Percentiles rank a stretch among this genome's conserved stretches.
Evolutionary conservation across 2,888 invertebrate species (phyloP).

Genomic region (Isoperla grammatica): DNA sequence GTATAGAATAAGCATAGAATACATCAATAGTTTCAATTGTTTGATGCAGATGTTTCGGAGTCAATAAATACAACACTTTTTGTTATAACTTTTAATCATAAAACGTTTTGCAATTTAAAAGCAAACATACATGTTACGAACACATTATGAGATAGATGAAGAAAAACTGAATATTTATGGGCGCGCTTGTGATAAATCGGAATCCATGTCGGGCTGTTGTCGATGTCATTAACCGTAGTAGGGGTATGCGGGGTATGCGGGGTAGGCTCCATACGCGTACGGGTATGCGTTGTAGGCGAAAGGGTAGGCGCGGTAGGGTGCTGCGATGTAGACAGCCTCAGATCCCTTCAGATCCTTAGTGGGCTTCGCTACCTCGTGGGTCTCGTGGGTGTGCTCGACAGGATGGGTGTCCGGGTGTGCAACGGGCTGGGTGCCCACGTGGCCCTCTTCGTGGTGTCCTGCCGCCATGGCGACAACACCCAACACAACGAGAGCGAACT

Average conservation of each 20-base stretch:
- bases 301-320: slow-evolving; percentile 17
- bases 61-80: no score
- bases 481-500: no score
- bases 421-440: not conserved
- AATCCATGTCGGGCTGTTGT: not conserved
- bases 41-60: no score
- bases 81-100: no score
- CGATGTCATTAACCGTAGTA: not conserved
- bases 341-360: slow-evolving; percentile 24
- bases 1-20: no score
- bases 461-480: no score
- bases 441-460: no score
- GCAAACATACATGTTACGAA: not conserved
- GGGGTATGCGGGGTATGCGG: not conserved
- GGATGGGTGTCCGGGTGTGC: slow-evolving; percentile 15
- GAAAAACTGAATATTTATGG: no score
- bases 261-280: slow-evolving; percentile 11
- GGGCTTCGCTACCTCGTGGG: slow-evolving; percentile 8
- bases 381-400: slow-evolving; percentile 17
- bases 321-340: slow-evolving; percentile 24
- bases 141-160: not conserved
- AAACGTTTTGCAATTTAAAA: not conserved
- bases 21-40: no score
- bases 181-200: not conserved
- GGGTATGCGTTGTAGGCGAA: slow-evolving; percentile 4